Evolutionary conservation across 2,888 invertebrate species (phyloP).

Genomic region (Dolomedes plantarius): DNA sequence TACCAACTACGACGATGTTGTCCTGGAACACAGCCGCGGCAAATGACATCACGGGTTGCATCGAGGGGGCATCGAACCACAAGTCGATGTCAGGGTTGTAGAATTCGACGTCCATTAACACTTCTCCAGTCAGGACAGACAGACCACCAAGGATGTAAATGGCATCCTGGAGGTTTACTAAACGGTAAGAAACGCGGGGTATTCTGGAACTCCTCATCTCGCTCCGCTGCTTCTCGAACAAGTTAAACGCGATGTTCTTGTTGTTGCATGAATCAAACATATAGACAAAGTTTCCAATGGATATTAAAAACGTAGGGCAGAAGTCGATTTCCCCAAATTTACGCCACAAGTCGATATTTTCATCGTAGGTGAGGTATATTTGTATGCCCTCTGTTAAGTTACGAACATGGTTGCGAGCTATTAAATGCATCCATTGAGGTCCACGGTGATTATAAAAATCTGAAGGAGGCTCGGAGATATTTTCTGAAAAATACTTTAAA

Average conservation of each 20-base stretch:
- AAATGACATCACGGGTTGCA: constrained; percentile 9
- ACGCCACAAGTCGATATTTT: constrained; percentile 28
- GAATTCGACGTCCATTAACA: background rate
- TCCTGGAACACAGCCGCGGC: background rate
- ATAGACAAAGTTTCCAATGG: constrained; percentile 15
- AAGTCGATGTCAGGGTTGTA: background rate
- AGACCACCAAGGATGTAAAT: constrained; percentile 26
- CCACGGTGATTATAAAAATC: background rate
- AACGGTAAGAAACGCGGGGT: background rate
- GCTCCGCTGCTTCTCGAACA: background rate
- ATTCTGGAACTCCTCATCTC: background rate
- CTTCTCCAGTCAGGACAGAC: background rate
- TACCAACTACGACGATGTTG: constrained; percentile 30
- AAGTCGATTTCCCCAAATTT: background rate
- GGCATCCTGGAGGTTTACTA: background rate
- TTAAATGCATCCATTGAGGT: background rate
- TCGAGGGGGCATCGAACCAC: background rate
- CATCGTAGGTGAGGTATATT: constrained; percentile 10
- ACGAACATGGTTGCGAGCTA: background rate
- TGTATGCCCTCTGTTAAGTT: background rate
- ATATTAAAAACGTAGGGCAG: constrained; percentile 10
- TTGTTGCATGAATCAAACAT: constrained; percentile 30
- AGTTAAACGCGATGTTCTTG: background rate
- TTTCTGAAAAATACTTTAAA: background rate
- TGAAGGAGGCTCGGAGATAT: too few species aligned